Evolutionary conservation across 2,797 vertebrate species (phyloP).

Genomic region (Paramormyrops hopkinsi): DNA sequence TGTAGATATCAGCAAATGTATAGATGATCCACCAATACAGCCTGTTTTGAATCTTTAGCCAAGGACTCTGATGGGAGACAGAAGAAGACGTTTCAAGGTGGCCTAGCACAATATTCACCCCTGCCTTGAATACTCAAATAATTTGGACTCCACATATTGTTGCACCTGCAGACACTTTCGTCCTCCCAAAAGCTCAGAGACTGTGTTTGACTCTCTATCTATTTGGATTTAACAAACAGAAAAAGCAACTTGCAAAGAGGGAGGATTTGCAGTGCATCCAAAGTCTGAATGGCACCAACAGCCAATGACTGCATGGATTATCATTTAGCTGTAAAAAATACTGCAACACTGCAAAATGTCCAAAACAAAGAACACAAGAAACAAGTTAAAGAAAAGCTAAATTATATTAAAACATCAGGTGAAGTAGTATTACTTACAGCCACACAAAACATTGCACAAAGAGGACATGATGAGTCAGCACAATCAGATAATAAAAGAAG

Average conservation of each 20-base stretch:
- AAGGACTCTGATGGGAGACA: not conserved
- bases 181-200: not conserved
- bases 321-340: not conserved
- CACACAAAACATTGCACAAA: not conserved
- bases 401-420: not conserved
- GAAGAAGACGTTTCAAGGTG: not conserved
- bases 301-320: not conserved
- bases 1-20: not conserved
- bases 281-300: not conserved
- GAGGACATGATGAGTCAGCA: not conserved
- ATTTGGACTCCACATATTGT: not conserved
- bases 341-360: not conserved
- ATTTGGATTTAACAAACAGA: not conserved
- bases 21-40: not conserved
- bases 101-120: not conserved
- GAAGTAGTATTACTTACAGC: not conserved
- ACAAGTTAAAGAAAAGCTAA: not conserved
- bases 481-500: not conserved
- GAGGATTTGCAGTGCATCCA: not conserved
- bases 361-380: not conserved
- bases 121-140: not conserved
- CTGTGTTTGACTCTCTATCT: not conserved
- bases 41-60: not conserved
- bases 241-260: not conserved
- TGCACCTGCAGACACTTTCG: not conserved